phyloP scores from a whole-genome alignment of 2,888 invertebrate genomes.

The Chromoteleia sp. region DNA sequence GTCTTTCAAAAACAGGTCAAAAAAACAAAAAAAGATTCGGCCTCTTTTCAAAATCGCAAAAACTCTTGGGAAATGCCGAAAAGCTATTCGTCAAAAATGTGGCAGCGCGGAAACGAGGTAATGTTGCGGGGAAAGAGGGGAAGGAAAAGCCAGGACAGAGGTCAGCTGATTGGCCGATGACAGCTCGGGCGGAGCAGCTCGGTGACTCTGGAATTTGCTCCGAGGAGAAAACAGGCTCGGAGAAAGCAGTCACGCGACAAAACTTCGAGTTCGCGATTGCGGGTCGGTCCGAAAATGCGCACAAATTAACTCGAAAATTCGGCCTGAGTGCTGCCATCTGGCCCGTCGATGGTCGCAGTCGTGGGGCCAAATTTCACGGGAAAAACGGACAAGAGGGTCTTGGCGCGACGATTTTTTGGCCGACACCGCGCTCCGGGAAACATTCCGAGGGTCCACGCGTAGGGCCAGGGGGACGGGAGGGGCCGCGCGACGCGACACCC shows the following conservation, averaged over 20 bases:
- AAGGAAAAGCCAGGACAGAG: constrained; percentile 68
- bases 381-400: background rate
- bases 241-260: too few species aligned
- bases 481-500: constrained; percentile 12
- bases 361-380: constrained; percentile 51
- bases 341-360: constrained; percentile 81
- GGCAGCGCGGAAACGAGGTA: constrained; percentile 59
- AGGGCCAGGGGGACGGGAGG: background rate
- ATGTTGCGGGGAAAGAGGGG: constrained; percentile 58
- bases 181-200: constrained; percentile 55
- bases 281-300: constrained; percentile 70
- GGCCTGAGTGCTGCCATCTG: constrained; percentile 83
- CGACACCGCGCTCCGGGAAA: too few species aligned
- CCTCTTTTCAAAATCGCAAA: constrained; percentile 3
- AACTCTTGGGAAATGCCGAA: constrained; percentile 15
- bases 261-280: background rate
- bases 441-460: too few species aligned
- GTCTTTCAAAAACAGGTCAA: background rate
- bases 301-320: constrained; percentile 76
- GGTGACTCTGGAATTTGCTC: too few species aligned
- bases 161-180: constrained; percentile 75
- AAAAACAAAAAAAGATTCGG: background rate
- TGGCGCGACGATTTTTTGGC: background rate
- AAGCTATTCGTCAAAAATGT: constrained; percentile 13
- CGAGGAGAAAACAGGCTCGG: too few species aligned